These are phyloP conservation scores for Porites lutea DNA, from an alignment of 64 coral and sea anemone species.

Conservation along the genomic window DNA sequence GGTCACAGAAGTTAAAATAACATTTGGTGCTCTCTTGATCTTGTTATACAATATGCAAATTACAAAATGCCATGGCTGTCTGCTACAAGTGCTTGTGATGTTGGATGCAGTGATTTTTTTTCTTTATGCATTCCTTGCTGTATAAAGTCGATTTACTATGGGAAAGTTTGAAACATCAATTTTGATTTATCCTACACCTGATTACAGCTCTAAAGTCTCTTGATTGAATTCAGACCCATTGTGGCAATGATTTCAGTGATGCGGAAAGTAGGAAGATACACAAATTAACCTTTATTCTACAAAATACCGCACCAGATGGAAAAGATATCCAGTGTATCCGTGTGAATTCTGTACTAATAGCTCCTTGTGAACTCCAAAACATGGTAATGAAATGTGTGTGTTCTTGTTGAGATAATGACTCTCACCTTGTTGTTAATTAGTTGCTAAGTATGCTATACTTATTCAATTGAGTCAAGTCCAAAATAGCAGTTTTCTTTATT, in stretches of 20 bases:
- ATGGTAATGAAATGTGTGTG: constrained; percentile 4
- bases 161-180: too few species aligned
- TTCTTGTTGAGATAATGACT: not conserved
- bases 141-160: not conserved
- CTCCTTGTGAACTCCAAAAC: not conserved
- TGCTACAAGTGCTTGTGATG: not conserved
- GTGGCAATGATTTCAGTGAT: not conserved
- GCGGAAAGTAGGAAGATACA: not conserved
- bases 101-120: constrained; percentile 1
- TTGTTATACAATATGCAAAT: constrained; percentile 16
- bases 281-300: not conserved
- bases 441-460: too few species aligned
- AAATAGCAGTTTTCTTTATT: too few species aligned
- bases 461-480: too few species aligned
- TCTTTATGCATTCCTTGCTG: not conserved
- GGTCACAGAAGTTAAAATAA: constrained; percentile 19
- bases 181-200: not conserved
- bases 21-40: constrained; percentile 6
- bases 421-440: not conserved
- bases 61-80: constrained; percentile 13
- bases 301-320: not conserved
- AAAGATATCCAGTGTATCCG: not conserved
- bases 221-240: not conserved
- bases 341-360: not conserved
- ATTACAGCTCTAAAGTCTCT: not conserved